Evolutionary conservation across 1,140 invertebrate species (phyloP), one percentile per base, ranked within the genome.

Genomic region (Drosophila orosa): DNA sequence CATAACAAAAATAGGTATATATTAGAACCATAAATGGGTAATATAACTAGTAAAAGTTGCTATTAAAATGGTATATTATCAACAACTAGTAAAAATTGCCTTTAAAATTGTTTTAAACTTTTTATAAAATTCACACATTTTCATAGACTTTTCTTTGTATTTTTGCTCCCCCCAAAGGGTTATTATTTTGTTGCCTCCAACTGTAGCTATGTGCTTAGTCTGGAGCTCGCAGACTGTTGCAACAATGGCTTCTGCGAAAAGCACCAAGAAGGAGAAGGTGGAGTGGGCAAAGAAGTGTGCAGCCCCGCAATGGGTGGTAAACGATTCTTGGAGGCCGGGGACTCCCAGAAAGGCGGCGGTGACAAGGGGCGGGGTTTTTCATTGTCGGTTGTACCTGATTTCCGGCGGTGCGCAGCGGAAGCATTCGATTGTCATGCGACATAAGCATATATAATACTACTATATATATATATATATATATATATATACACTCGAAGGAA

Each of bases 391-490:
- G 73, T 87, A 89, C 84, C 84, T 89, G 84, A 89, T 89, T 90
- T 89, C 84, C 84, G 84, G 84, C 84, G 84, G 84, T 78, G 66
- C 58, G 37, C 73, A 84, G 65, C 84, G 84, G 85, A 89, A 89
- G 84, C 83, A 89, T 87, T 87, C 83, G 83, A 86, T 85, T 86
- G 82, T 57, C 65, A 71, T 33, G 62, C 73, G 52, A 42, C 57
- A 82, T 65, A 78, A 55, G 60, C 63, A 74, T 56, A 37, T 61
- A 61, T 22, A 56, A 27, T 37, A 19, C 47, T 29, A 31, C 29
- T 27, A 27, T 7, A 19, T 33, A 33, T 17, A 33, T 9, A 29
- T 17, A 31, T n/a, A 13, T 29, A 40, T 22, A 5, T 29, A 25
- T 13, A 56, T 12, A 29, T 29, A 60, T 9, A 50, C 17, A 24